Conservation (phyloP, 1,140 invertebrate species). For the Drosophila burlai region DNA sequence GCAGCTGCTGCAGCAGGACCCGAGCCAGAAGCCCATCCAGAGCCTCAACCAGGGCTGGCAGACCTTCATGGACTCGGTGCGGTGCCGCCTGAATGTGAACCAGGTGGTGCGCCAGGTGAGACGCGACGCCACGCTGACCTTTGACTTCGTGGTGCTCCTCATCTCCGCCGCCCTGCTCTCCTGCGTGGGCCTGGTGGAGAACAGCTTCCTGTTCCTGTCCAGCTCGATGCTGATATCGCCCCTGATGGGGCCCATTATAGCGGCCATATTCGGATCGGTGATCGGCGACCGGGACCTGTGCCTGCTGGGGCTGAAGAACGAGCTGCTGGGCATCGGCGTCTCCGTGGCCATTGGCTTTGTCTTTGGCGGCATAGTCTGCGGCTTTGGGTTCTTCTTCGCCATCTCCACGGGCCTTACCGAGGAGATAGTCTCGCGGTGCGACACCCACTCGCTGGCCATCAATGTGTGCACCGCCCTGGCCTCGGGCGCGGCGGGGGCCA, state of each 20-base stretch:
- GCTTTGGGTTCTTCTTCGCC: constrained; percentile 87
- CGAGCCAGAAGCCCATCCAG: neutral
- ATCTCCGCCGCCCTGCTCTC: constrained; percentile 88
- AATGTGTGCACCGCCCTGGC: constrained; percentile 89
- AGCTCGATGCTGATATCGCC: constrained; percentile 93
- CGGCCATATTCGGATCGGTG: constrained; percentile 89
- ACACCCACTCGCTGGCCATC: constrained; percentile 88
- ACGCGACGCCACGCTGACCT: constrained; percentile 88
- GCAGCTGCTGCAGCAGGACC: neutral
- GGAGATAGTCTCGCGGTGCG: constrained; percentile 89
- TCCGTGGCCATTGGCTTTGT: constrained; percentile 88
- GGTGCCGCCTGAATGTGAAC: constrained; percentile 89
- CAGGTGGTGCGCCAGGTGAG: constrained; percentile 89
- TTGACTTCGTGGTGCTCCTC: constrained; percentile 90
- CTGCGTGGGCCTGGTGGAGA: constrained; percentile 91
- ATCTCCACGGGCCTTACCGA: constrained; percentile 87
- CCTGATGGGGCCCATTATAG: constrained; percentile 92
- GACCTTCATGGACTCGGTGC: constrained; percentile 87
- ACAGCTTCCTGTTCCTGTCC: constrained; percentile 90
- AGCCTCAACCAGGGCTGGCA: constrained; percentile 85
- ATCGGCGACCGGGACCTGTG: constrained; percentile 88
- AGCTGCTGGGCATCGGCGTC: constrained; percentile 88
- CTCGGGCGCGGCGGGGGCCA: constrained; percentile 90
- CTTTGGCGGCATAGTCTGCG: constrained; percentile 87
- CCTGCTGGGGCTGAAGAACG: constrained; percentile 87